Evolutionary conservation across 1,140 invertebrate genomes (phyloP).

Genomic region (Cyclargus thomasi): DNA sequence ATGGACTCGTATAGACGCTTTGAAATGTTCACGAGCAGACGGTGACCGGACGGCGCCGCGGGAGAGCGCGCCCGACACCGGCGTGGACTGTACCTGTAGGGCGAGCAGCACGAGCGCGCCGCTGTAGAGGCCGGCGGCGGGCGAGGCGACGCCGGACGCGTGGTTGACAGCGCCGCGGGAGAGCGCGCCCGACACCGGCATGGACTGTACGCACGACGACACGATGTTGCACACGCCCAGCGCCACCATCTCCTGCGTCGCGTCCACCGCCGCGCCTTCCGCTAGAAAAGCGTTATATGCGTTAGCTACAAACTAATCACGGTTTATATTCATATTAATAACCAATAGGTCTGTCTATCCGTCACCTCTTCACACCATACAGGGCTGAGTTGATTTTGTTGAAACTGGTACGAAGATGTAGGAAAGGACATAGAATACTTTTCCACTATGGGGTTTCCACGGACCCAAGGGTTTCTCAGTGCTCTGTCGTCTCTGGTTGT

Average conservation of each 20-base stretch:
- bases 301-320: not conserved
- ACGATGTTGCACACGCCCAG: slow-evolving; percentile 88
- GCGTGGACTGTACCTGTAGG: slow-evolving; percentile 68
- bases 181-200: slow-evolving; percentile 90
- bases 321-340: no score
- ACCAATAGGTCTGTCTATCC: no score
- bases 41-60: slow-evolving; percentile 90
- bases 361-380: no score
- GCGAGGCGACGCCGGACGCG: slow-evolving; percentile 88
- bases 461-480: no score
- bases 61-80: slow-evolving; percentile 86
- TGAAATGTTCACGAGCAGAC: no score
- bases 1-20: no score
- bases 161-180: slow-evolving; percentile 91
- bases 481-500: no score
- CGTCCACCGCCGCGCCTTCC: slow-evolving; percentile 84
- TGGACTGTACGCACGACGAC: slow-evolving; percentile 89
- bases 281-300: slow-evolving; percentile 31
- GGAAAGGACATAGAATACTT: no score
- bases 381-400: no score
- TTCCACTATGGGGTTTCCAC: no score
- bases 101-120: slow-evolving; percentile 85
- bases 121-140: slow-evolving; percentile 89
- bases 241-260: slow-evolving; percentile 87
- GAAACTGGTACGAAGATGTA: no score